Conservation (phyloP, 1,140 invertebrate genomes). For the Thaumatotibia leucotreta region DNA sequence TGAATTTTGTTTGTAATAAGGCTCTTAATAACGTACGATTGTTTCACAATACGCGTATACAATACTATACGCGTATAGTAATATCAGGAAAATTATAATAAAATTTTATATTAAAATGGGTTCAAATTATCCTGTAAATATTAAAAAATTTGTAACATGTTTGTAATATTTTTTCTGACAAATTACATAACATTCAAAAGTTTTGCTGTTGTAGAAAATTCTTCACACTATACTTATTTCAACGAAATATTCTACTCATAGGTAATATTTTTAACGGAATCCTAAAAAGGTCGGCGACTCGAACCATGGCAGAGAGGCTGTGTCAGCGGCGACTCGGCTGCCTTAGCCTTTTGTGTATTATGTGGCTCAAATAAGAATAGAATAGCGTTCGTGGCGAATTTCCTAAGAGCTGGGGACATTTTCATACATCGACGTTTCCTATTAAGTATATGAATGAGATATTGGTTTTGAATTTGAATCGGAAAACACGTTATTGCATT, state of each 20-base stretch:
- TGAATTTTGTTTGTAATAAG: too few species aligned
- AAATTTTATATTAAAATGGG: too few species aligned
- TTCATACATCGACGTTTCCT: not conserved
- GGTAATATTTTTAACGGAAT: not conserved
- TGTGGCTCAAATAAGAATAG: conserved; percentile 8
- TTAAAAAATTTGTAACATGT: too few species aligned
- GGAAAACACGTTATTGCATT: not conserved
- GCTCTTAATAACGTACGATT: too few species aligned
- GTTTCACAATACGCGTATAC: too few species aligned
- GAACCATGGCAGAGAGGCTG: conserved; percentile 31
- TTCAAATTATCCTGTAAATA: too few species aligned
- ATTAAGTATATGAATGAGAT: not conserved
- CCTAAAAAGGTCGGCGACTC: not conserved
- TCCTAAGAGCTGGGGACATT: not conserved
- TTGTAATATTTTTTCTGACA: too few species aligned
- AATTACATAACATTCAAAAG: too few species aligned
- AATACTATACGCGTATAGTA: too few species aligned
- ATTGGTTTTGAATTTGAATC: not conserved
- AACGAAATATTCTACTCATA: not conserved
- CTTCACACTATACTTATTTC: too few species aligned
- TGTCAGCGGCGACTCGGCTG: conserved; percentile 42
- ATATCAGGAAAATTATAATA: too few species aligned
- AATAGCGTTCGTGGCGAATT: not conserved
- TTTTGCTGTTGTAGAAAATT: too few species aligned
- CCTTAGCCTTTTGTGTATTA: conserved; percentile 43